phyloP scores from a whole-genome alignment of 2,888 invertebrate genomes.

The Agriopis leucophaearia region DNA sequence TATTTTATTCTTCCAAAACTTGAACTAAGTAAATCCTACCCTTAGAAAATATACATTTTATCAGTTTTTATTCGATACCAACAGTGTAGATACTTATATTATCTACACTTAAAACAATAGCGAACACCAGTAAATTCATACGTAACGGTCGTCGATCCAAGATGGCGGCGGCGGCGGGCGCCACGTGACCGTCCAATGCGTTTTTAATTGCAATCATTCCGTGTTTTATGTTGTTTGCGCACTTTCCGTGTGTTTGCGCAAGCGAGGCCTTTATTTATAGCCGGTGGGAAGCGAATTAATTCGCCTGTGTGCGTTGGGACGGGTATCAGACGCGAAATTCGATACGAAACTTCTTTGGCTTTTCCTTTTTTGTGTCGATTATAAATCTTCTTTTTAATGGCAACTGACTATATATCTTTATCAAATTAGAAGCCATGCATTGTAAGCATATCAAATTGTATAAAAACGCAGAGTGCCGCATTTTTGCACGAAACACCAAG shows the following conservation, averaged over 20 bases:
- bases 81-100: no score
- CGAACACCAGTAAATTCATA: constrained; percentile 59
- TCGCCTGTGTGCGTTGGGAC: constrained; percentile 46
- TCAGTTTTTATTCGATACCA: background rate
- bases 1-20: no score
- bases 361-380: background rate
- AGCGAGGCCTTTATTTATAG: constrained; percentile 81
- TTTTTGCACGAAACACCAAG: no score
- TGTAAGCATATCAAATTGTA: no score
- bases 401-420: no score
- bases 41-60: no score
- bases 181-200: constrained; percentile 81
- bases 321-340: constrained; percentile 21
- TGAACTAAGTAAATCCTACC: no score
- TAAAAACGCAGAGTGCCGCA: no score
- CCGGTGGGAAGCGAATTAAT: constrained; percentile 78
- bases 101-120: constrained; percentile 21
- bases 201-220: constrained; percentile 86
- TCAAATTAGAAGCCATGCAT: no score
- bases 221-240: constrained; percentile 85
- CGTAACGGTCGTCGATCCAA: constrained; percentile 61
- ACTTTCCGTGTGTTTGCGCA: constrained; percentile 77
- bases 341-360: constrained; percentile 1
- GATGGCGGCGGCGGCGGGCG: constrained; percentile 69
- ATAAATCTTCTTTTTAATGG: background rate